Conservation (phyloP, 2,113 vertebrate genomes). For the Nanger granti region DNA sequence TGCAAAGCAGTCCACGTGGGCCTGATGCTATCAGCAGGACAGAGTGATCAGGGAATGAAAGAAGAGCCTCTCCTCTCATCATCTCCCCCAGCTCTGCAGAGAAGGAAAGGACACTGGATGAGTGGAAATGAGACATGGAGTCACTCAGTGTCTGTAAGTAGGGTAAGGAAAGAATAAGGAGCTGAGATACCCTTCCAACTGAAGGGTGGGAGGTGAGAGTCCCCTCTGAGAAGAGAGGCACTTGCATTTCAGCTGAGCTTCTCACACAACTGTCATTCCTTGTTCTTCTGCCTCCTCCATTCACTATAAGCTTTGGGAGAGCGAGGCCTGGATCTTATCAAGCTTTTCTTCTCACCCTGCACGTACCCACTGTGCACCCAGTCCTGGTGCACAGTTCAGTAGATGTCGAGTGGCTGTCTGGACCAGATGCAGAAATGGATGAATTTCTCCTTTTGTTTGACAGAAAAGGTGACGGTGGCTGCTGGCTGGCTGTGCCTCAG, state of each 20-base stretch:
- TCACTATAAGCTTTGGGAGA: not conserved
- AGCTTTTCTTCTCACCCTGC: not conserved
- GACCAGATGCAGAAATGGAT: not conserved
- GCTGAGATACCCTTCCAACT: not conserved
- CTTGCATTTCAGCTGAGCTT: not conserved
- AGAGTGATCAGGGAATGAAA: not conserved
- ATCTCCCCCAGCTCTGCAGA: not conserved
- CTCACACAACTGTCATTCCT: not conserved
- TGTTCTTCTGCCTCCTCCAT: not conserved
- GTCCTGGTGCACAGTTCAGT: not conserved
- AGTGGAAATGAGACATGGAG: not conserved
- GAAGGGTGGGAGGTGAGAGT: rapidly evolving
- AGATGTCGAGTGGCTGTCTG: not conserved
- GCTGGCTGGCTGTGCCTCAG: not conserved
- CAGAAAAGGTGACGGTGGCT: constrained; percentile 17
- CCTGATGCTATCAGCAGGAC: not conserved
- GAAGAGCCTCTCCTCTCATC: not conserved
- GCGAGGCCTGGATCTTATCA: not conserved
- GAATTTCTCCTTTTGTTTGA: not conserved
- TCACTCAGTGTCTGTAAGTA: not conserved
- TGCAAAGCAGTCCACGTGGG: not conserved
- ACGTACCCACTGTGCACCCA: too few species aligned
- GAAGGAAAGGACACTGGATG: not conserved
- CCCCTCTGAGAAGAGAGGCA: not conserved
- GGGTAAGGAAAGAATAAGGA: not conserved